Conservation (phyloP, 2,113 vertebrate genomes). For the Cervus canadensis region DNA sequence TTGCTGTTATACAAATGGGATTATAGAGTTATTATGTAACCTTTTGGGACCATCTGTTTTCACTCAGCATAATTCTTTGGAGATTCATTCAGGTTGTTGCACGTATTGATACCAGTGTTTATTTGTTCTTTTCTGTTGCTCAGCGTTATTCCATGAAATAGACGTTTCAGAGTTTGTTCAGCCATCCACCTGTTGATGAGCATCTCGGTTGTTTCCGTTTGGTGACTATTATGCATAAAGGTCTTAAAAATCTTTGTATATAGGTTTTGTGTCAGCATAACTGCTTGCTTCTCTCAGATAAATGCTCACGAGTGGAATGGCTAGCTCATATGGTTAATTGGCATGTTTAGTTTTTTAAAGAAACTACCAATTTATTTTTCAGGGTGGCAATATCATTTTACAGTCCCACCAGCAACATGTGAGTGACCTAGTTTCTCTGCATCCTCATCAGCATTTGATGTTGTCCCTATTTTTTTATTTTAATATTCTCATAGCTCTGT, state of each 20-base stretch:
- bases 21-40: neutral
- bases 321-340: neutral
- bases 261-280: neutral
- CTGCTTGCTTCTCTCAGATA: neutral
- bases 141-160: neutral
- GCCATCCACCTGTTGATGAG: neutral
- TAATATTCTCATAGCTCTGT: neutral
- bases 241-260: neutral
- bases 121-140: neutral
- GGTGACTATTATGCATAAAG: neutral
- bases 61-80: neutral
- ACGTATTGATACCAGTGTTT: neutral
- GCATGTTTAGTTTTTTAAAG: neutral
- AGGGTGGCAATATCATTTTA: neutral
- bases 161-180: neutral
- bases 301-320: neutral
- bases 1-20: neutral
- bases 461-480: neutral
- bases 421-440: neutral
- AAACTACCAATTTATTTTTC: neutral
- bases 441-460: neutral
- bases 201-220: neutral
- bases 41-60: neutral
- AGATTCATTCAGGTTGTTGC: neutral
- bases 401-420: neutral